Evolutionary conservation across 2,888 invertebrate genomes (phyloP).

Genomic region (Rhogogaster chlorosoma): DNA sequence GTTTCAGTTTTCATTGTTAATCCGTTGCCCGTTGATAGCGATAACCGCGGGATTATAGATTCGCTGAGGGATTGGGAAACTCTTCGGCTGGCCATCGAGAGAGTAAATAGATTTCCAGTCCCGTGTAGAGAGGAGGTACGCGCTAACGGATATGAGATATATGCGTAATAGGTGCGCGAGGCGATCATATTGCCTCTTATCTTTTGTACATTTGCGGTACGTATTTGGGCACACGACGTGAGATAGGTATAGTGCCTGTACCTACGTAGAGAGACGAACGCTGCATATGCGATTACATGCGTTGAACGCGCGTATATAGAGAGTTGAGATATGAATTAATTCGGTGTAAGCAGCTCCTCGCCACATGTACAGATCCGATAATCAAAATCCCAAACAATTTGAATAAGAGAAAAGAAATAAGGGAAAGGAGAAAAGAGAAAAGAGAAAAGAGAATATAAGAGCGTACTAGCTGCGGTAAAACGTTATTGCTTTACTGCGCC

Average conservation of each 20-base stretch:
- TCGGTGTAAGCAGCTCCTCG: neutral
- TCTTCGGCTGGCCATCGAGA: slow-evolving; percentile 39
- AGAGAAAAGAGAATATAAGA: neutral
- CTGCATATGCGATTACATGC: slow-evolving; percentile 3
- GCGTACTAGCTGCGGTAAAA: neutral
- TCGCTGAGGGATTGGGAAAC: neutral
- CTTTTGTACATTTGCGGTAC: neutral
- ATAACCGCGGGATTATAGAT: neutral
- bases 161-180: neutral
- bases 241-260: neutral
- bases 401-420: neutral
- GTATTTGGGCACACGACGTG: neutral
- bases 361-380: slow-evolving; percentile 21
- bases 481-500: neutral
- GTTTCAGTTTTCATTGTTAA: slow-evolving; percentile 7
- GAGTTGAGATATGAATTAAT: slow-evolving; percentile 4
- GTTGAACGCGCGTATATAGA: slow-evolving; percentile 17
- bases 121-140: neutral
- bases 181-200: neutral
- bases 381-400: slow-evolving; percentile 39
- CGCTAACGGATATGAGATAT: neutral
- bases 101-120: neutral
- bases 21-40: neutral
- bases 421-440: neutral
- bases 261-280: neutral